phyloP scores from a whole-genome alignment of 2,888 invertebrate species.

The Dryobota labecula region DNA sequence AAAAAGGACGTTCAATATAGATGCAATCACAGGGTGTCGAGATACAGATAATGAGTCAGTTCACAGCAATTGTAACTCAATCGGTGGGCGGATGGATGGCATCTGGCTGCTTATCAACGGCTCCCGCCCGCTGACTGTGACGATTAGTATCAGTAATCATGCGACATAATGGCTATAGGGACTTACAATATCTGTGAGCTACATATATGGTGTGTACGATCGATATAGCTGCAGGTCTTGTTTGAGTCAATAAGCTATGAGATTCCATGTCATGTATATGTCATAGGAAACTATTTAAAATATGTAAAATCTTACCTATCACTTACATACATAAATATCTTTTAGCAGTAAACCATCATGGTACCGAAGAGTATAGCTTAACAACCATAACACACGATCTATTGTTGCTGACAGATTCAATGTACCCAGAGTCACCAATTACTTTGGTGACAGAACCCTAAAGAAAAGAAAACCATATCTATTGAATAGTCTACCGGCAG shows the following conservation, averaged over 20 bases:
- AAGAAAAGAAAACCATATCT: too few relatives aligned
- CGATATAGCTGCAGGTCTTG: neutral
- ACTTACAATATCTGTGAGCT: neutral
- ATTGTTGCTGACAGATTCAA: too few relatives aligned
- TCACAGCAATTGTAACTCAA: conserved; percentile 77
- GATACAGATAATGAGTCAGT: conserved; percentile 58
- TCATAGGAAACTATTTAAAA: too few relatives aligned
- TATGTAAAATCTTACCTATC: too few relatives aligned
- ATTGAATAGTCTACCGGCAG: too few relatives aligned
- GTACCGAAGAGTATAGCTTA: too few relatives aligned
- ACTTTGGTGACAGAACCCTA: too few relatives aligned
- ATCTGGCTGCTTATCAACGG: conserved; percentile 83
- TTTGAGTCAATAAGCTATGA: neutral
- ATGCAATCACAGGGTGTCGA: conserved; percentile 53
- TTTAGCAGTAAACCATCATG: too few relatives aligned
- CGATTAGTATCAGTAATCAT: conserved; percentile 61
- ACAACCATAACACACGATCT: too few relatives aligned
- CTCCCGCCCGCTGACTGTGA: conserved; percentile 72
- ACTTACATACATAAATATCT: too few relatives aligned
- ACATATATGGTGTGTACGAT: neutral
- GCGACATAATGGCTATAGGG: conserved; percentile 39
- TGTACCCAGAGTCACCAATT: too few relatives aligned
- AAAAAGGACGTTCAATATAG: conserved; percentile 22
- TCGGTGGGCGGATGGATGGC: conserved; percentile 83
- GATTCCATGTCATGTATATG: neutral